These are phyloP conservation scores for Myiopsitta monachus DNA, from an alignment of 2,113 vertebrate genomes.

Conservation along the genomic window DNA sequence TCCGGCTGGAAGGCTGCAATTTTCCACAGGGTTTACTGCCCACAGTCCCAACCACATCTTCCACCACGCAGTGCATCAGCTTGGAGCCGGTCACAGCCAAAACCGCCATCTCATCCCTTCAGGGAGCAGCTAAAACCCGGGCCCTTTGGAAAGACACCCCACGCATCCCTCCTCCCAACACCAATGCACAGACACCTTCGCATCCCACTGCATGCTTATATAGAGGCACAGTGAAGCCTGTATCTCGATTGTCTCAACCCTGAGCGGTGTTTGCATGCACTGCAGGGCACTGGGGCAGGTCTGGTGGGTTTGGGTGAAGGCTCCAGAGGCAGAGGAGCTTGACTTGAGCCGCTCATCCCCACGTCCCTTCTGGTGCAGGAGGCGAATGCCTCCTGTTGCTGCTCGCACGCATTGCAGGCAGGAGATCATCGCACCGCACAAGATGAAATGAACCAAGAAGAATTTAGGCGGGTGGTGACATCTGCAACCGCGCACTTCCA, in stretches of 20 bases:
- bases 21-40: not conserved
- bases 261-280: no score
- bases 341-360: not conserved
- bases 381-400: not conserved
- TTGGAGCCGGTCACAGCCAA: not conserved
- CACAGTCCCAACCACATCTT: not conserved
- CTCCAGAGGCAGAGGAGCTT: not conserved
- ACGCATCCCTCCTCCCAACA: not conserved
- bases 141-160: not conserved
- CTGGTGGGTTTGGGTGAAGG: not conserved
- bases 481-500: not conserved
- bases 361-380: not conserved
- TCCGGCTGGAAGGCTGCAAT: not conserved
- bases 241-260: not conserved
- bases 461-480: not conserved
- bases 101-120: not conserved
- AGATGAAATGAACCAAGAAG: not conserved
- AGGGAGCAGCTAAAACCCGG: not conserved
- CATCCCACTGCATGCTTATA: not conserved
- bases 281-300: not conserved
- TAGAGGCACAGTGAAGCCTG: accelerated
- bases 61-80: not conserved
- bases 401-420: not conserved
- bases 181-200: not conserved
- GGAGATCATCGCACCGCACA: not conserved